Conservation (phyloP, 2,888 invertebrate genomes). For the Magallana nippona region DNA sequence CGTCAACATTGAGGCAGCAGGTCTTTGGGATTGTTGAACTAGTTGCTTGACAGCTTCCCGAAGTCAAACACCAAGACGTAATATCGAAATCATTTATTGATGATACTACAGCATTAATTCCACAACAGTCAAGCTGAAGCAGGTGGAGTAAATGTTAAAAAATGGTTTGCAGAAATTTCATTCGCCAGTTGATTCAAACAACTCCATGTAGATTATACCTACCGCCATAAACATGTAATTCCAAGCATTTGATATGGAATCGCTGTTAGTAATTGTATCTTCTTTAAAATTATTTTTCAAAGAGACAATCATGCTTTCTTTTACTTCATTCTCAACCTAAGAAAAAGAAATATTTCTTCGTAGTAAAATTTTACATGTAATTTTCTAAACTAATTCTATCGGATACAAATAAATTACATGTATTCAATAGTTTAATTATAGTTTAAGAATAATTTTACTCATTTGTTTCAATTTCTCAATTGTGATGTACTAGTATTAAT, state of each 20-base stretch:
- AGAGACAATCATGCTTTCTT: background rate
- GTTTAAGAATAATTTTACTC: no score
- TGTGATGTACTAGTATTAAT: background rate
- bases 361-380: no score
- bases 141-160: background rate
- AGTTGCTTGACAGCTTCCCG: background rate
- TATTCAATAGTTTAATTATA: no score
- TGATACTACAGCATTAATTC: background rate
- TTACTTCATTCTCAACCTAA: background rate
- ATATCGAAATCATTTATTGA: background rate
- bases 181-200: no score
- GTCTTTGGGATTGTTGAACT: background rate
- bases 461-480: no score
- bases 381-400: no score
- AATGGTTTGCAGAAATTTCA: no score
- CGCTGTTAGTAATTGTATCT: background rate
- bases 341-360: background rate
- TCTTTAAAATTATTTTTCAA: background rate
- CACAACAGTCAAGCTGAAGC: background rate
- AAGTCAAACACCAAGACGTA: background rate
- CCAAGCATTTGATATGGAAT: background rate
- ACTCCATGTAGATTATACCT: background rate
- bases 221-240: conserved; percentile 2
- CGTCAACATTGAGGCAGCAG: background rate
- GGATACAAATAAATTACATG: background rate